Conservation (phyloP, 2,888 invertebrate species). For the Romanomermis culicivorax region DNA sequence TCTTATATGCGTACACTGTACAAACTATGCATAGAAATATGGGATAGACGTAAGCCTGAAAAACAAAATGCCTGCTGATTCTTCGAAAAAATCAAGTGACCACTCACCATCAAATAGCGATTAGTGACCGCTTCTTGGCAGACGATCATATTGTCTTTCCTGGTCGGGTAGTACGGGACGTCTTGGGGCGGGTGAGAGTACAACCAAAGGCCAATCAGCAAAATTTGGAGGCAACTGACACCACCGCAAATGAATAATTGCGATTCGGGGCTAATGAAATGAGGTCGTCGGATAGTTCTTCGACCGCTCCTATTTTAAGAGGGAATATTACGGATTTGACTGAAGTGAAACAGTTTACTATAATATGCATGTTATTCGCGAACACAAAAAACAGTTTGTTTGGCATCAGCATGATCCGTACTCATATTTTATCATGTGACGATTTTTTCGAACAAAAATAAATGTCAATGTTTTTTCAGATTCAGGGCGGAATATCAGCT, state of each 20-base stretch:
- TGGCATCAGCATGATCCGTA: too few species aligned
- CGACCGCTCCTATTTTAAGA: constrained; percentile 30
- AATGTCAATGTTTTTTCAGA: too few species aligned
- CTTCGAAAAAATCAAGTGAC: too few species aligned
- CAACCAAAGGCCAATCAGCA: constrained; percentile 78
- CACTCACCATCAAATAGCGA: constrained; percentile 40
- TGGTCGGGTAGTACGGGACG: constrained; percentile 66
- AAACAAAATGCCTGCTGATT: too few species aligned
- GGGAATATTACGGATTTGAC: too few species aligned
- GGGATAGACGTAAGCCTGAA: constrained; percentile 60
- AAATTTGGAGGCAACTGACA: constrained; percentile 28
- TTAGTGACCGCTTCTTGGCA: constrained; percentile 57
- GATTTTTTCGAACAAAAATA: too few species aligned
- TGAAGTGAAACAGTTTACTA: too few species aligned
- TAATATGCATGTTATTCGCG: too few species aligned
- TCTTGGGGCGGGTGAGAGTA: constrained; percentile 67
- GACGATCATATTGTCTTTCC: constrained; percentile 74
- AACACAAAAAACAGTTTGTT: too few species aligned
- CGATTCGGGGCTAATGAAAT: constrained; percentile 33
- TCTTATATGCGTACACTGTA: constrained; percentile 32
- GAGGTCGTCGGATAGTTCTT: constrained; percentile 30
- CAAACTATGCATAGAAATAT: constrained; percentile 59
- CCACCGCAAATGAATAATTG: constrained; percentile 32
- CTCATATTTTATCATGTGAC: too few species aligned
- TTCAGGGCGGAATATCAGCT: too few species aligned